Base-by-base conservation (phyloP, 2,888 invertebrate genomes). In the Mantis religiosa region DNA sequence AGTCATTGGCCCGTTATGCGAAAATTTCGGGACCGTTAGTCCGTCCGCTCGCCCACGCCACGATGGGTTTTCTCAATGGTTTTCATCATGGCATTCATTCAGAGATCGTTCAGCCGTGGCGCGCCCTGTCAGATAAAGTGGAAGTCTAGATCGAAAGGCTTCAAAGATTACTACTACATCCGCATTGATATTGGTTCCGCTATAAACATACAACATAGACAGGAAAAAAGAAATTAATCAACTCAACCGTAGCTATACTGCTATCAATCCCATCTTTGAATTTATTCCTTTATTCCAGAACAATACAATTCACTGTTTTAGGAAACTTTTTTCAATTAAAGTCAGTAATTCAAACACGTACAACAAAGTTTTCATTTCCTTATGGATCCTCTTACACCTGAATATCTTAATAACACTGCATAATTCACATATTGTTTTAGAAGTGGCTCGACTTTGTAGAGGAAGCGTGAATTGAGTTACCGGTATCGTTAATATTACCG, bases 1-100 rank as follows among this genome's bases (percentile, higher is more conserved):
- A 88, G 89, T 87, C 87, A 89, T 89, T 89, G 89, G 87, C 28
- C 15, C 83, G 83, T 87, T 28, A 87, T 87, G 87, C 82, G 87
- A 82, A 87, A 87, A 87, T 82, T 87, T 87, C 82, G 87, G 34
- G 85, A 47, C n/a, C 85, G 47, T 47, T 47, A 41, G 85, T 7
- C 47, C 47, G 85, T 85, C 20, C 54, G 54, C 54, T 71, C 25
- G 54, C 54, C 54, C 54, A 71, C 54, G 54, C 54, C 54, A 71
- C 54, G 54, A 71, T 71, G 54, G 54, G 54, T 71, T 71, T 71
- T 71, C 54, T 71, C 54, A 71, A 71, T 71, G 54, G 54, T 25
- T 71, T 71, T 20, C 54, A 71, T 71, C 54, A 71, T 25, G 54
- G 54, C 54, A 71, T 71, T 71, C 54, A 71, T 71, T 71, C 54